Evolutionary conservation across 2,888 invertebrate genomes (phyloP).

Genomic region (Rapana venosa): DNA sequence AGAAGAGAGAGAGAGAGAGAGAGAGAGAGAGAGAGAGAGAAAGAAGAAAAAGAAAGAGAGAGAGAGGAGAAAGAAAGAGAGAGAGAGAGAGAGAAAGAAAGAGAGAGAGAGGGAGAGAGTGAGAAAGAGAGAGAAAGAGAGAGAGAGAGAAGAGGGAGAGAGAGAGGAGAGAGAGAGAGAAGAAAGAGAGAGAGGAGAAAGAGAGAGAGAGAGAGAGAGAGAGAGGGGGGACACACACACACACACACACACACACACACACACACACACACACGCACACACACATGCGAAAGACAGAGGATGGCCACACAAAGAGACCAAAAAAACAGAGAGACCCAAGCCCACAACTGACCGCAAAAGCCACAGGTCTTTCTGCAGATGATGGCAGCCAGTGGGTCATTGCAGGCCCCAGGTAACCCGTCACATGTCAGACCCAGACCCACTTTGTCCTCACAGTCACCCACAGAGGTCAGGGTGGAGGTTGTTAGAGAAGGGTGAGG

Average conservation of each 20-base stretch:
- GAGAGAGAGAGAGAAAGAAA: neutral
- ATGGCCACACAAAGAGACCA: neutral
- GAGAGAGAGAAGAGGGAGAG: too few species aligned
- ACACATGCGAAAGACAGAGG: too few species aligned
- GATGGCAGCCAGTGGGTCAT: conserved; percentile 18
- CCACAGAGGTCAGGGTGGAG: neutral
- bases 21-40: too few species aligned
- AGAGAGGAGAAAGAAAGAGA: neutral
- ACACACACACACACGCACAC: too few species aligned
- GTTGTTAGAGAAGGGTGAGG: neutral
- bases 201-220: too few species aligned
- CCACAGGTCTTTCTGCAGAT: conserved; percentile 28
- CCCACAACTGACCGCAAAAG: conserved; percentile 4
- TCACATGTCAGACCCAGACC: conserved; percentile 27
- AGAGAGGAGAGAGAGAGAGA: too few species aligned
- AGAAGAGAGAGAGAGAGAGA: too few species aligned
- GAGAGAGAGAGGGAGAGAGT: neutral
- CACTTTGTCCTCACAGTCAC: neutral
- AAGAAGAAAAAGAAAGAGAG: too few species aligned
- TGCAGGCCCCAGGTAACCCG: conserved; percentile 9
- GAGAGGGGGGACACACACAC: too few species aligned
- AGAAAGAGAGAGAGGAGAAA: too few species aligned
- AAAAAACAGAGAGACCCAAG: neutral
- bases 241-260: too few species aligned
- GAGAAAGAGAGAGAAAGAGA: neutral